Evolutionary conservation across 2,113 vertebrate species (phyloP).

Genomic region (rabbit (Oryctolagus cuniculus)): DNA sequence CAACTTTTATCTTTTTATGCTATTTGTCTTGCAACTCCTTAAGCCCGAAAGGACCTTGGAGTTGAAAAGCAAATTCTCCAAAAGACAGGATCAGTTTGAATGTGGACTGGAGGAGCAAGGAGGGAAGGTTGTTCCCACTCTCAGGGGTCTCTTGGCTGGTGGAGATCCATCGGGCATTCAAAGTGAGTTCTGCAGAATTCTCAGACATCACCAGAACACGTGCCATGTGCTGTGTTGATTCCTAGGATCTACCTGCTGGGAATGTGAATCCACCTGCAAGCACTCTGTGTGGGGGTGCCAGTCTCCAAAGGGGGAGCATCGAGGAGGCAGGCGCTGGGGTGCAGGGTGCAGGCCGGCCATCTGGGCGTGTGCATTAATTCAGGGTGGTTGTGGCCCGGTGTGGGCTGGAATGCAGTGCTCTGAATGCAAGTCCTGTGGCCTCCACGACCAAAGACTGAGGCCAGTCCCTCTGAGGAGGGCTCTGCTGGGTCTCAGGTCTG

Average conservation of each 20-base stretch:
- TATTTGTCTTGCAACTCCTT: conserved; percentile 89
- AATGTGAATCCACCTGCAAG: not conserved
- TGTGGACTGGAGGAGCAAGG: conserved; percentile 45
- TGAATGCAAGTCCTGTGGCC: not conserved
- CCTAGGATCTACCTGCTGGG: not conserved
- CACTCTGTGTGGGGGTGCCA: not conserved
- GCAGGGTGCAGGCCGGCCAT: rapidly evolving
- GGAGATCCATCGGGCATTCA: not conserved
- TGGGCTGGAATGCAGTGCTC: no score
- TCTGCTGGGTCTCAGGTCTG: not conserved
- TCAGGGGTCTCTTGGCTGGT: not conserved
- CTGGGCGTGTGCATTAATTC: not conserved
- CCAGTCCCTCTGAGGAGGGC: not conserved
- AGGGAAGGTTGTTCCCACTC: not conserved
- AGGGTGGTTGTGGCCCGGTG: no score
- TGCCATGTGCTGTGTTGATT: not conserved
- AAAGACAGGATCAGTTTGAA: conserved; percentile 72
- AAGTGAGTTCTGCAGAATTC: no score
- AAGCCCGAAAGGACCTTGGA: conserved; percentile 85
- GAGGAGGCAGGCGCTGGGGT: not conserved
- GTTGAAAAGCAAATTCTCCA: conserved; percentile 64
- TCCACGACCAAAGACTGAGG: not conserved
- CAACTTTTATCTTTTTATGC: conserved; percentile 89
- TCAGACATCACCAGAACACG: not conserved
- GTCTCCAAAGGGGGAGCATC: not conserved